A percentile compares a stretch with the other conserved stretches of the same genome.
Evolutionary conservation across 2,797 vertebrate species (phyloP).

Genomic region (Chaunax sp.): DNA sequence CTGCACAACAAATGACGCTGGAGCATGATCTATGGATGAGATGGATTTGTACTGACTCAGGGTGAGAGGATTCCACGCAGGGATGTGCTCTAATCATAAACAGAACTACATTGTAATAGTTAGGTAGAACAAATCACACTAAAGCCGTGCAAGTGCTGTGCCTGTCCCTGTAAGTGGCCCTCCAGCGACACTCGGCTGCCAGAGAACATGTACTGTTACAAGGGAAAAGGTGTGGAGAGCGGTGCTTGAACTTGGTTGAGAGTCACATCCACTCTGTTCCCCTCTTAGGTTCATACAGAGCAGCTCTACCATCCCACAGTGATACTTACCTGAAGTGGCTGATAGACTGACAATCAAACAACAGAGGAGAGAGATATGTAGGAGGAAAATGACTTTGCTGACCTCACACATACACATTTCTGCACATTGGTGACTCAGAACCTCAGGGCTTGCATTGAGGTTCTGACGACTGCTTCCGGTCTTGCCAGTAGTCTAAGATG

Average conservation of each 20-base stretch:
- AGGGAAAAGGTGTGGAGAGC: conserved; percentile 56
- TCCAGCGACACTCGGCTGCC: conserved; percentile 54
- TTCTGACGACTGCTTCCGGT: not conserved
- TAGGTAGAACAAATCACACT: conserved; percentile 41
- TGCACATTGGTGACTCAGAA: not conserved
- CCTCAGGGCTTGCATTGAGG: not conserved
- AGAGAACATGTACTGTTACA: conserved; percentile 47
- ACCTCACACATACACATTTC: conserved; percentile 7
- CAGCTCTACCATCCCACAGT: conserved; percentile 27
- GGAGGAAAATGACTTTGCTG: not conserved
- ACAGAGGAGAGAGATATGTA: not conserved
- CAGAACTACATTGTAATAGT: conserved; percentile 20
- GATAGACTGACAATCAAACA: conserved; percentile 1
- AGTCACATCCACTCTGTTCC: conserved; percentile 58
- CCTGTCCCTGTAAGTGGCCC: conserved; percentile 56
- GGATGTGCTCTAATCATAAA: conserved; percentile 23
- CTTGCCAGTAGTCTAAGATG: not conserved
- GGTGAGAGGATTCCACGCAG: conserved; percentile 16
- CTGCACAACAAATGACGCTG: conserved; percentile 10
- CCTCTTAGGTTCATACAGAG: conserved; percentile 49
- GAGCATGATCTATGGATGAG: not conserved
- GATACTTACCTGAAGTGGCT: conserved; percentile 41
- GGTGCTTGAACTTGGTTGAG: conserved; percentile 56
- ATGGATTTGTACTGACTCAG: conserved; percentile 26
- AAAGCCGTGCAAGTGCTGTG: conserved; percentile 43